Evolutionary conservation across 2,797 vertebrate species (phyloP).

Genomic region (Anguilla marmorata): DNA sequence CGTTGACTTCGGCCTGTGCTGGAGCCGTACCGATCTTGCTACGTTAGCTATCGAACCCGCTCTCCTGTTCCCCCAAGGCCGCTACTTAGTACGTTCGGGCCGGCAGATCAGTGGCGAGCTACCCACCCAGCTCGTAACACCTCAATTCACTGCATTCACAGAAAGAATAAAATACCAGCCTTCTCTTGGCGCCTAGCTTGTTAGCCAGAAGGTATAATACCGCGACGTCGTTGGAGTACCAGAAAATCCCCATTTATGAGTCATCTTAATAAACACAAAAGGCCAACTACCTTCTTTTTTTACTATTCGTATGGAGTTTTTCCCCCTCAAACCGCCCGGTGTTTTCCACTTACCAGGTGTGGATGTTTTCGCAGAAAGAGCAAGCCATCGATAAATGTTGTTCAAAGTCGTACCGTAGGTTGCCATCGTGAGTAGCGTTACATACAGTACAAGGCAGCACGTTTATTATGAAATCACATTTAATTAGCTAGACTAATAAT

Average conservation of each 20-base stretch:
- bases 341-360: neutral
- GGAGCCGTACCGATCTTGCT: neutral
- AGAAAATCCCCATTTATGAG: neutral
- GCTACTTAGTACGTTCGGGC: neutral
- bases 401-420: neutral
- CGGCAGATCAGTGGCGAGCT: neutral
- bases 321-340: neutral
- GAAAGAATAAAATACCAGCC: neutral
- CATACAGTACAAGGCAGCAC: neutral
- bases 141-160: neutral
- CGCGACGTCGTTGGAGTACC: neutral
- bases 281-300: neutral
- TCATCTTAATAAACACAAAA: neutral
- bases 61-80: neutral
- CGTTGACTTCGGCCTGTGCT: neutral
- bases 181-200: neutral
- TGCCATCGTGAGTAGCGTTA: neutral
- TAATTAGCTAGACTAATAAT: neutral
- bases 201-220: neutral
- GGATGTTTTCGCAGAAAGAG: neutral
- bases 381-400: neutral
- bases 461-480: neutral
- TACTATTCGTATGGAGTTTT: neutral
- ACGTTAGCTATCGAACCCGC: neutral
- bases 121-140: neutral